Conservation (phyloP, 2,113 vertebrate genomes). For the Bubalus kerabau region DNA sequence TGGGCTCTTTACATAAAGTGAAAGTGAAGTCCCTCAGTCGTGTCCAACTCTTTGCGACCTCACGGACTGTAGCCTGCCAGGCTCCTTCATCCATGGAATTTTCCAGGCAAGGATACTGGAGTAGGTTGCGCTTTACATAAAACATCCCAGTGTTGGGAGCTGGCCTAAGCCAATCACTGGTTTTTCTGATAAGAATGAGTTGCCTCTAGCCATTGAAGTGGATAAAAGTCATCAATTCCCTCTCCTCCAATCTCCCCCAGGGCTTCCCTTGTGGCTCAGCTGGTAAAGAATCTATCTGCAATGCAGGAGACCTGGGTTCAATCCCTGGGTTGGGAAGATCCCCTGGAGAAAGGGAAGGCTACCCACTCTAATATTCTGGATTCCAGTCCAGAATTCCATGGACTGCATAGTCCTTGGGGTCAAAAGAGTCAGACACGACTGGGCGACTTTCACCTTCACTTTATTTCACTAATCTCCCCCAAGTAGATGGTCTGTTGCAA, state of each 20-base stretch:
- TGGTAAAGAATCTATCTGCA: neutral
- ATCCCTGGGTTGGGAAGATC: neutral
- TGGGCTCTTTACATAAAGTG: neutral
- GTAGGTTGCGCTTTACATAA: neutral
- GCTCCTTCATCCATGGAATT: neutral
- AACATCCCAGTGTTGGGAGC: neutral
- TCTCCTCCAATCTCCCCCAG: neutral
- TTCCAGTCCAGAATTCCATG: neutral
- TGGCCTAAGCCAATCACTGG: neutral
- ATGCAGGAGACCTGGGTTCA: rapidly evolving
- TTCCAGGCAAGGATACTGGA: neutral
- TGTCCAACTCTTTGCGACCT: rapidly evolving
- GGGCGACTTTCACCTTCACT: neutral
- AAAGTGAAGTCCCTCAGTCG: neutral
- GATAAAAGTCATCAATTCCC: neutral
- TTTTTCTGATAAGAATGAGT: neutral
- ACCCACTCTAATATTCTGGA: neutral
- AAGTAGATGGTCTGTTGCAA: neutral
- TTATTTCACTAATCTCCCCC: neutral
- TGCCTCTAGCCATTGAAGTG: neutral
- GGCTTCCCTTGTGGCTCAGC: neutral
- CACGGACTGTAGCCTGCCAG: neutral
- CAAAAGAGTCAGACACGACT: neutral
- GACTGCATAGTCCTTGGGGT: neutral
- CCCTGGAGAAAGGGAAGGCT: neutral